A percentile compares a stretch with the other conserved stretches of the same genome.
phyloP scores from a whole-genome alignment of 2,797 vertebrate genomes.

The Cyclura pinguis region DNA sequence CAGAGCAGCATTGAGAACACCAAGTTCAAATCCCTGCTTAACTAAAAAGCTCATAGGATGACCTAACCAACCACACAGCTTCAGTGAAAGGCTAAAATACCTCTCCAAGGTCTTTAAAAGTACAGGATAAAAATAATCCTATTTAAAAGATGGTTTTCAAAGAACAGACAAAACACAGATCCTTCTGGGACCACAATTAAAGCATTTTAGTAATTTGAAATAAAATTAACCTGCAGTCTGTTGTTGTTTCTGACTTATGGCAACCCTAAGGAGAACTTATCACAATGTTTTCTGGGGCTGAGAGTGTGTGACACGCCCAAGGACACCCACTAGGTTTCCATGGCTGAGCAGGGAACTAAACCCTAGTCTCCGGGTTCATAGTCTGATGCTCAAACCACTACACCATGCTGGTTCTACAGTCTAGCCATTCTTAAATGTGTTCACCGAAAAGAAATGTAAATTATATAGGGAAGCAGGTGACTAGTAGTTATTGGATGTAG shows the following conservation, averaged over 20 bases:
- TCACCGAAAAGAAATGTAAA: not conserved
- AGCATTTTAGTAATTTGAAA: not conserved
- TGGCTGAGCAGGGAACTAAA: too few relatives aligned
- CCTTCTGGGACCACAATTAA: not conserved
- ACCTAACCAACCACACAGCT: not conserved
- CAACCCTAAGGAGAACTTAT: too few relatives aligned
- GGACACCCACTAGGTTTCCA: too few relatives aligned
- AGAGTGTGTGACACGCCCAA: too few relatives aligned
- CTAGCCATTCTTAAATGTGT: not conserved
- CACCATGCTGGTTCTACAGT: too few relatives aligned
- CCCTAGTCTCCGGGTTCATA: too few relatives aligned
- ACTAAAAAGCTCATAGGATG: not conserved
- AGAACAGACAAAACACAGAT: too few relatives aligned
- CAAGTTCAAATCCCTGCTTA: not conserved
- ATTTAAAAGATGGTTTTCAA: not conserved
- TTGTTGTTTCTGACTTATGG: too few relatives aligned
- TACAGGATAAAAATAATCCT: not conserved
- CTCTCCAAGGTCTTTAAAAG: not conserved
- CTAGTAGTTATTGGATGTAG: slow-evolving; percentile 11
- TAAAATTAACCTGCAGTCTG: not conserved
- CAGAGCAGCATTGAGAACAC: not conserved
- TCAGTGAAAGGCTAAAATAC: not conserved
- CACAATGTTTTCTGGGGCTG: too few relatives aligned
- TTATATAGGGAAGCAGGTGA: too few relatives aligned
- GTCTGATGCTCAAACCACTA: too few relatives aligned